Evolutionary conservation across 2,797 vertebrate genomes (phyloP), one percentile per base, ranked within the genome.

Genomic region (Cercopithecus hamlyni): DNA sequence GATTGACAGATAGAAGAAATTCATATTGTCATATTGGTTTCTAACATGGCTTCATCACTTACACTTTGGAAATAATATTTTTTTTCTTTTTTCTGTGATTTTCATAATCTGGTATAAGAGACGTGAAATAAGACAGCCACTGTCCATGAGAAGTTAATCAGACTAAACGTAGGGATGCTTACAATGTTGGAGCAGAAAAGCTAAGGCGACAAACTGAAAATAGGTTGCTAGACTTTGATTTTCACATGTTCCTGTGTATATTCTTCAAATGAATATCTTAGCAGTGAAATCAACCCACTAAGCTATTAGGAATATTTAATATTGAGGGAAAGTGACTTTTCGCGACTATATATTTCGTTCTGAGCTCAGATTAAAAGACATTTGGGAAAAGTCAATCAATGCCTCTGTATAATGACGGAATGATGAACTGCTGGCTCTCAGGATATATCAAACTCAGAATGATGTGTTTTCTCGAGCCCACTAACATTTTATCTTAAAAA

Each of bases 1-100:
- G 48, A 88, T 76, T 64, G 41, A 9, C 61, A 92, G 80, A 92
- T 84, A 95, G 96, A 95, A 94, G 14, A 61, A 94, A 79, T 91
- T 81, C 76, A 81, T 88, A 57, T 17, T 94, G 58, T 83, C 73
- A 61, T 83, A 24, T 7, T 7, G 6, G 13, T 75, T 93, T 96
- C 48, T 86, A 86, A 43, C 0, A 43, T 33, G 48, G 41, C n/a
- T 96, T 93, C 36, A 43, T 64, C 75, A 73, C 52, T 72, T 95
- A 90, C 33, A 86, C 30, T 57, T 87, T 85, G 39, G 58, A 91
- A 83, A 93, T 89, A 64, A 80, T 14, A n/a, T 70, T 75, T 88
- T 8, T 82, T 45, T 75, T 85, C 8, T 82, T 45, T 77, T n/a
- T 41, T 61, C 36, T 83, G 6, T 93, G 83, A 80, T 88, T 30